Evolutionary conservation across 2,888 invertebrate species (phyloP).

Genomic region (Empis stercorea): DNA sequence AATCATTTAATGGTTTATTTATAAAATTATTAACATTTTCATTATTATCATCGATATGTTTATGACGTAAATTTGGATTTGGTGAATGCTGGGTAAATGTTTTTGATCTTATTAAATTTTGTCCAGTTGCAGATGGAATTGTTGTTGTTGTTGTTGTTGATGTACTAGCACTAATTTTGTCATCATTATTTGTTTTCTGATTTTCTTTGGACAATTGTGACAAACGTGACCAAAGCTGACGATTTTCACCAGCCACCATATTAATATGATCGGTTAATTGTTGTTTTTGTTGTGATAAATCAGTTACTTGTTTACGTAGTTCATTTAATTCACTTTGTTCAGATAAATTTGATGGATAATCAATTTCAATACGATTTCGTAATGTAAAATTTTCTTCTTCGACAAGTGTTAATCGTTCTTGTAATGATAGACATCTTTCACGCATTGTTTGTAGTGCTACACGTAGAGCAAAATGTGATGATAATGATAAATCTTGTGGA

Average conservation of each 20-base stretch:
- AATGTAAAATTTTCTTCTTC: conserved; percentile 66
- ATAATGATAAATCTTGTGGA: too few relatives aligned
- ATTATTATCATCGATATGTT: conserved; percentile 22
- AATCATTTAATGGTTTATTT: conserved; percentile 33
- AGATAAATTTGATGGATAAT: conserved; percentile 23
- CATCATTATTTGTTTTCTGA: neutral
- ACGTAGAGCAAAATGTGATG: conserved; percentile 44
- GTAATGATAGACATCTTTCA: conserved; percentile 64
- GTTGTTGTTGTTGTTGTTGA: too few relatives aligned
- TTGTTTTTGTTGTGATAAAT: conserved; percentile 59
- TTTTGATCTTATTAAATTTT: conserved; percentile 42
- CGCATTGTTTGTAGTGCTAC: conserved; percentile 70
- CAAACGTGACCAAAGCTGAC: conserved; percentile 58
- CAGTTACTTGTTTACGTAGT: conserved; percentile 51
- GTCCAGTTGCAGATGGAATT: conserved; percentile 16
- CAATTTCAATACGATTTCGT: conserved; percentile 31
- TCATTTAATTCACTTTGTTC: conserved; percentile 6
- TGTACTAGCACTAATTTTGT: conserved; percentile 8
- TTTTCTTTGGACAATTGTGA: conserved; percentile 7
- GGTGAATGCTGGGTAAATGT: conserved; percentile 58
- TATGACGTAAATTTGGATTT: conserved; percentile 41
- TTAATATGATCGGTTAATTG: conserved; percentile 63
- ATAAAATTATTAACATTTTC: conserved; percentile 41
- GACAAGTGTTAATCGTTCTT: conserved; percentile 51
- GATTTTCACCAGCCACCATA: conserved; percentile 73